Percentiles rank a stretch among this genome's conserved stretches.
Conservation (phyloP, 1,140 invertebrate species). For the Cyphomyrmex costatus region DNA sequence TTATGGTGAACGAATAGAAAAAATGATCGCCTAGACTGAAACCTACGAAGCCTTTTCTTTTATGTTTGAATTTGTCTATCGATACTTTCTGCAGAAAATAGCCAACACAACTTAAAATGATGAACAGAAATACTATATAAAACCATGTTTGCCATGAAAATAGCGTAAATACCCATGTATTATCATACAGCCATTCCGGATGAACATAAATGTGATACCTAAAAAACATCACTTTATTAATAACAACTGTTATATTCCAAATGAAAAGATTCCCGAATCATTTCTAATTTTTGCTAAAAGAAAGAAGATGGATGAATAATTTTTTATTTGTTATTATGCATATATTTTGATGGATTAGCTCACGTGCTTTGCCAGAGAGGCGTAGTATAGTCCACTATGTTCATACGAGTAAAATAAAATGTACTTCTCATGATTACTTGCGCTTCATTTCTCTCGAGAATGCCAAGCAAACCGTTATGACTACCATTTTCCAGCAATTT, state of each 20-base stretch:
- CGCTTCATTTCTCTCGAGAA: constrained; percentile 67
- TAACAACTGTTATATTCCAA: not conserved
- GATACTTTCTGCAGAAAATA: constrained; percentile 68
- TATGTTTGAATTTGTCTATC: not conserved
- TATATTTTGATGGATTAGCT: not conserved
- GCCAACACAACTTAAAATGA: constrained; percentile 67
- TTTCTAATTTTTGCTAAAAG: not conserved
- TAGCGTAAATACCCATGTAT: constrained; percentile 72
- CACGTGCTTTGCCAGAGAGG: constrained; percentile 75
- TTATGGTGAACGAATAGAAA: constrained; percentile 71
- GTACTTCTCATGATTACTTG: constrained; percentile 68
- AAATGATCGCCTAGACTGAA: constrained; percentile 75
- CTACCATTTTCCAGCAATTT: constrained; percentile 66
- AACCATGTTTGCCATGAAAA: constrained; percentile 70
- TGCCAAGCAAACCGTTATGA: constrained; percentile 68
- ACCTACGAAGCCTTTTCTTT: constrained; percentile 1
- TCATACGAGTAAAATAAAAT: constrained; percentile 7
- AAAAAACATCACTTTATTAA: constrained; percentile 44
- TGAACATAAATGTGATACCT: constrained; percentile 75
- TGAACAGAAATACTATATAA: constrained; percentile 57
- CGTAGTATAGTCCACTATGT: constrained; percentile 68
- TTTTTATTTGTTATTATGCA: not conserved
- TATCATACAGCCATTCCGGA: constrained; percentile 67
- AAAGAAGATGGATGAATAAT: not conserved
- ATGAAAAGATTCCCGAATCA: not conserved